phyloP scores from a whole-genome alignment of 2,113 vertebrate genomes.

The Synchiropus splendidus region DNA sequence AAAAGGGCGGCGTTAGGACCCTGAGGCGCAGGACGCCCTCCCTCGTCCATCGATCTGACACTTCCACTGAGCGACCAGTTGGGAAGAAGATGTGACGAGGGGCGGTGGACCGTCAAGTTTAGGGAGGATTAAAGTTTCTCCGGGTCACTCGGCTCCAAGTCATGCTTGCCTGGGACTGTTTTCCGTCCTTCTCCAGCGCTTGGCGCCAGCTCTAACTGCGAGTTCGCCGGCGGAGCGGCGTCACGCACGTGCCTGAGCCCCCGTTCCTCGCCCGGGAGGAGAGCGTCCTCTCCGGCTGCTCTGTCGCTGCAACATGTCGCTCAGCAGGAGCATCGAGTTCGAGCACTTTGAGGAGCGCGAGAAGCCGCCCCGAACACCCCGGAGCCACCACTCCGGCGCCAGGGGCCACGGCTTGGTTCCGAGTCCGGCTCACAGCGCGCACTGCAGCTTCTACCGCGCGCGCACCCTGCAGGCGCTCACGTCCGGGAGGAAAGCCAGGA shows the following conservation, averaged over 20 bases:
- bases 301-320: constrained; percentile 57
- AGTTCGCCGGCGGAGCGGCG: too few relatives aligned
- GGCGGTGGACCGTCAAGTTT: constrained; percentile 4
- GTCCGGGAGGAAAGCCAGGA: constrained; percentile 87
- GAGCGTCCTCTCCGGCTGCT: too few relatives aligned
- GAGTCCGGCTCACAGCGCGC: constrained; percentile 94
- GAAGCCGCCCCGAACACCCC: constrained; percentile 71
- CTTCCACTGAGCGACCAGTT: constrained; percentile 8
- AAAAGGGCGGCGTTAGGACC: constrained; percentile 50
- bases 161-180: too few relatives aligned
- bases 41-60: constrained; percentile 25
- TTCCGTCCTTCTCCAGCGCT: too few relatives aligned
- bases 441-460: constrained; percentile 95
- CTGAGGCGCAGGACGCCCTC: constrained; percentile 16
- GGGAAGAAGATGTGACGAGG: constrained; percentile 30
- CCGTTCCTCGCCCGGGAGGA: too few relatives aligned
- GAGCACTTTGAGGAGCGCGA: constrained; percentile 94
- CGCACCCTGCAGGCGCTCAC: constrained; percentile 93
- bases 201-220: too few relatives aligned
- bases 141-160: too few relatives aligned
- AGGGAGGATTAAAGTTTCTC: constrained; percentile 15
- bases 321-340: constrained; percentile 83
- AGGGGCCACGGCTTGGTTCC: constrained; percentile 80
- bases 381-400: constrained; percentile 63
- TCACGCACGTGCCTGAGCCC: too few relatives aligned